Conservation (phyloP, 1,140 invertebrate genomes). For the Ridgeia piscesae region DNA sequence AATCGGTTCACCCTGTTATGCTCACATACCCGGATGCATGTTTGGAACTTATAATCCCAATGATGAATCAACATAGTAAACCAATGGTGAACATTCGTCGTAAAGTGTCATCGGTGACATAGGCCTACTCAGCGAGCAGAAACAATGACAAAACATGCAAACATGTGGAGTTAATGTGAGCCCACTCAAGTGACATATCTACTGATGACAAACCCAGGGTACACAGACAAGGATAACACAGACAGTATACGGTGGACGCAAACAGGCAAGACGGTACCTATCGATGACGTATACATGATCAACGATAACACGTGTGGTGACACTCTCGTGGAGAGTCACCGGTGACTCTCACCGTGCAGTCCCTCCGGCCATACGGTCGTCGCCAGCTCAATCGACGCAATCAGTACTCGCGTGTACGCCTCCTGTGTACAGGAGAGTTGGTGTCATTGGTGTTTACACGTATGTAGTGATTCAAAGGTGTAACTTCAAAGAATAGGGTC, state of each 20-base stretch:
- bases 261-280: too few species aligned
- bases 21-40: neutral
- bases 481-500: neutral
- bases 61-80: neutral
- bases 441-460: neutral
- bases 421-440: conserved; percentile 2
- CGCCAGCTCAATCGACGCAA: conserved; percentile 23
- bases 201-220: too few species aligned
- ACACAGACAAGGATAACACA: too few species aligned
- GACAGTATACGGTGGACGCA: too few species aligned
- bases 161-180: neutral
- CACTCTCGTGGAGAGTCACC: neutral
- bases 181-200: neutral
- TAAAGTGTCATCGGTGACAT: too few species aligned
- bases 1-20: neutral
- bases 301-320: neutral
- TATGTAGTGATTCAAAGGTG: neutral
- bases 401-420: conserved; percentile 27
- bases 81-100: too few species aligned
- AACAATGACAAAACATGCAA: too few species aligned
- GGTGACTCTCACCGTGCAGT: conserved; percentile 16
- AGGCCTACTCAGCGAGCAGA: too few species aligned
- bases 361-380: conserved; percentile 24
- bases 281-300: too few species aligned
- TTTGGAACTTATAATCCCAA: neutral